Percentiles rank a stretch among this genome's conserved stretches.
Evolutionary conservation across 2,888 invertebrate species (phyloP).

Genomic region (Nesidiocoris tenuis): DNA sequence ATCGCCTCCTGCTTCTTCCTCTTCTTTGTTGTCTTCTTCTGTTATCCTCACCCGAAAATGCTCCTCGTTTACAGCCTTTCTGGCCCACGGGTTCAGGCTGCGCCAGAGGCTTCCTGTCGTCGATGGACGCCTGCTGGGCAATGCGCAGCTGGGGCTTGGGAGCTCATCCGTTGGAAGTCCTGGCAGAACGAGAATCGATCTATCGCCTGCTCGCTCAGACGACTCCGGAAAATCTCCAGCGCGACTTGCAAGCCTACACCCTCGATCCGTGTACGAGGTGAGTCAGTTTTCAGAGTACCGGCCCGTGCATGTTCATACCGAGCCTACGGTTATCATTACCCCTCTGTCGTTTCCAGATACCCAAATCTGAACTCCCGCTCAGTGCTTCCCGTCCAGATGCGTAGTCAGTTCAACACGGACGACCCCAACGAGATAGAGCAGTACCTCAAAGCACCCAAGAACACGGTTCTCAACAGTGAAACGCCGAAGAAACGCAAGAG

Average conservation of each 20-base stretch:
- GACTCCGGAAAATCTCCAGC: conserved; percentile 91
- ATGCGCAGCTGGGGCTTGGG: conserved; percentile 78
- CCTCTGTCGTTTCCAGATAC: conserved; percentile 55
- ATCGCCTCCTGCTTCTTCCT: neutral
- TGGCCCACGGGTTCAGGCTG: conserved; percentile 99
- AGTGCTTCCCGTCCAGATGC: conserved; percentile 75
- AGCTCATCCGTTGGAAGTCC: conserved; percentile 74
- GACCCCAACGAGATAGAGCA: conserved; percentile 63
- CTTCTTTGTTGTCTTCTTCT: neutral
- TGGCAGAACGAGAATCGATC: conserved; percentile 93
- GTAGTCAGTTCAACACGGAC: conserved; percentile 71
- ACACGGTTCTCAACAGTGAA: conserved; percentile 56
- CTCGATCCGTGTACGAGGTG: conserved; percentile 74
- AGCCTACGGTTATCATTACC: too few relatives aligned
- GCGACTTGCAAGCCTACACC: conserved; percentile 83
- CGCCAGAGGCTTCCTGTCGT: conserved; percentile 93
- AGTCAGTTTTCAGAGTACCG: too few relatives aligned
- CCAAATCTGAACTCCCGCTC: conserved; percentile 56
- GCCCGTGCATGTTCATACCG: too few relatives aligned
- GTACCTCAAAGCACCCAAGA: conserved; percentile 56
- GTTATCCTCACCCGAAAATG: neutral
- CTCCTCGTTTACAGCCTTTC: conserved; percentile 75
- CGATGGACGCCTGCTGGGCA: conserved; percentile 95
- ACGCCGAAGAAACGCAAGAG: conserved; percentile 67
- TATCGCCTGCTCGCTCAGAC: conserved; percentile 89